Evolutionary conservation across 2,113 vertebrate species (phyloP).

Genomic region (Laticauda colubrina): DNA sequence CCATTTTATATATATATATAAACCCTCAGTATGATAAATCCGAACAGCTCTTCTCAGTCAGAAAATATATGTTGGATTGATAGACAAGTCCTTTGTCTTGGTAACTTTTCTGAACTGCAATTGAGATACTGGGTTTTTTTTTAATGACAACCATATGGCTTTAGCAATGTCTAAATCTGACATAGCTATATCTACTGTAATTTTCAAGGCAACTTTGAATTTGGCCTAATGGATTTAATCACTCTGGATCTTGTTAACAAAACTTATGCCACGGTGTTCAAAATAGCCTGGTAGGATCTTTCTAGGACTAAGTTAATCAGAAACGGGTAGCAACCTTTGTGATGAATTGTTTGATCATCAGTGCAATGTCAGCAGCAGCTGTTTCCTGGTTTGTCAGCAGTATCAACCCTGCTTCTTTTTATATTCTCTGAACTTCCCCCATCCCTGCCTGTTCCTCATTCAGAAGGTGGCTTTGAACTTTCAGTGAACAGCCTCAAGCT

Average conservation of each 20-base stretch:
- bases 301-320: neutral
- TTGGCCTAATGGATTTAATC: neutral
- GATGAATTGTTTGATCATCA: constrained; percentile 32
- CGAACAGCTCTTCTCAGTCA: neutral
- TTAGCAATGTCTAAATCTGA: neutral
- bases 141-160: neutral
- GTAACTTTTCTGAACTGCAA: neutral
- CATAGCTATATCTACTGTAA: neutral
- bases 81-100: neutral
- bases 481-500: constrained; percentile 34
- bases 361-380: constrained; percentile 48
- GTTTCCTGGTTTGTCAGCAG: constrained; percentile 46
- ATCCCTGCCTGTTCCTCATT: constrained; percentile 23
- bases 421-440: constrained; percentile 51
- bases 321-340: neutral
- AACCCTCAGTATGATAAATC: neutral
- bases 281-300: constrained; percentile 19
- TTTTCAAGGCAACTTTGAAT: neutral
- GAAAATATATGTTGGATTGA: neutral
- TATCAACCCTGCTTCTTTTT: constrained; percentile 46
- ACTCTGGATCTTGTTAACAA: neutral
- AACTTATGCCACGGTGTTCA: constrained; percentile 2
- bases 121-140: neutral
- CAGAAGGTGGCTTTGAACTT: constrained; percentile 65
- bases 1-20: neutral